Evolutionary conservation across 2,797 vertebrate species (phyloP).

Genomic region (Pristis pectinata): DNA sequence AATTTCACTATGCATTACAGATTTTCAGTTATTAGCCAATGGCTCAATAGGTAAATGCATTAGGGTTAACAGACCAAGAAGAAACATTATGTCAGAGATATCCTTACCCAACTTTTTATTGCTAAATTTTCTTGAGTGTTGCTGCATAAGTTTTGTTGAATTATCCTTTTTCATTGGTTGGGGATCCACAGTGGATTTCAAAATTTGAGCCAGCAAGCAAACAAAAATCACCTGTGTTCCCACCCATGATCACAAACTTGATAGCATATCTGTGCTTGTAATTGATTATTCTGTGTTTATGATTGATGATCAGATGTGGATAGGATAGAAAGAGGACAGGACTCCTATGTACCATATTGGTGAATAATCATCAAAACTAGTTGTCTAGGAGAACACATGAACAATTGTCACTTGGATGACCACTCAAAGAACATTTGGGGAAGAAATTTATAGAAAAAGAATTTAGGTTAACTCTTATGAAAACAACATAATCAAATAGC

Average conservation of each 20-base stretch:
- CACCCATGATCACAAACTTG: not conserved
- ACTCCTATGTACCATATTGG: not conserved
- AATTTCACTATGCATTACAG: not conserved
- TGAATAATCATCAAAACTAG: conserved; percentile 4
- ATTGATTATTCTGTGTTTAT: too few relatives aligned
- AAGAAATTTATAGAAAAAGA: too few relatives aligned
- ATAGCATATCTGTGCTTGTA: not conserved
- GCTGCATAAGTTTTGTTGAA: not conserved
- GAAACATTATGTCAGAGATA: too few relatives aligned
- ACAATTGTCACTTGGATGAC: not conserved
- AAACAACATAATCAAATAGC: not conserved
- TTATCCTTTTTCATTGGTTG: not conserved
- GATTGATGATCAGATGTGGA: not conserved
- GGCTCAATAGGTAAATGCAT: not conserved
- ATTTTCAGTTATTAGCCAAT: not conserved
- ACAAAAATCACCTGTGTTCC: not conserved
- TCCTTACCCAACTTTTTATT: not conserved
- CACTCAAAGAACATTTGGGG: too few relatives aligned
- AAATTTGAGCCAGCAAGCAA: not conserved
- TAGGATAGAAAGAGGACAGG: too few relatives aligned
- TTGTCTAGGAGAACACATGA: not conserved
- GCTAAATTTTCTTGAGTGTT: not conserved
- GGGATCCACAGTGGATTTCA: not conserved
- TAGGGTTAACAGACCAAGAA: not conserved
- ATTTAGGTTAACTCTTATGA: too few relatives aligned